Base-by-base conservation (phyloP, 2,797 vertebrate species). In the Thripadectes ignobilis region DNA sequence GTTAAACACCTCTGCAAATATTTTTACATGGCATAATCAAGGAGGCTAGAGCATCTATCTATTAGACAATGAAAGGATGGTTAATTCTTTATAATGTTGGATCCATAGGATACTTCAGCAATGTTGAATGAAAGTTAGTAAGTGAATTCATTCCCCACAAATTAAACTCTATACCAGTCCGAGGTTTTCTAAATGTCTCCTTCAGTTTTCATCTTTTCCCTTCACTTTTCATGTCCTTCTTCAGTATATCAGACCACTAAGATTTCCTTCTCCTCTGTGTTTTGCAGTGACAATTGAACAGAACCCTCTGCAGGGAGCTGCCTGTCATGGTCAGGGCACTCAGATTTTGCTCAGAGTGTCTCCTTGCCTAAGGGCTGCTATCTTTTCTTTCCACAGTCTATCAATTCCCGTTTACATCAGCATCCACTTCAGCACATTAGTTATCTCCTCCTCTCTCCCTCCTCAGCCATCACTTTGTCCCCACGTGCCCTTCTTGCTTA, bases 271-370 rank as follows among this genome's bases (percentile, higher is more conserved):
- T 72, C 16, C 21, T 89, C 77, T 46, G 9, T 34, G 27, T 72
- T 78, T 58, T 73, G 34, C 17, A n/a, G 26, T n/a, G 46, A 32
- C 24, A 8, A 17, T 54, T 88, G 34, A 58, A 27, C 8, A 46
- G 15, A 38, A 22, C 27, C 20, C 15, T 58, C 41, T 74, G 48
- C 34, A 51, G 30, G 15, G 12, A 45, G 14, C 21, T 65, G 27
- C 21, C 2, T 2, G 6, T 49, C 18, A 78, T 22, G 61, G 41
- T 10, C 41, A 75, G 78, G 27, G 21, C 0, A 0, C 24, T 84
- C 88, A 73, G 21, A 7, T 24, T 88, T 82, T 72, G 7, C 12
- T 82, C n/a, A 17, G 1, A 54, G 30, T 27, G 26, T 7, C 7
- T 78, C 27, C 36, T 59, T 86, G 66, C 32, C 54, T 63, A 34